Conservation (phyloP, 2,888 invertebrate species). For the Hirtodrosophila trivittata region DNA sequence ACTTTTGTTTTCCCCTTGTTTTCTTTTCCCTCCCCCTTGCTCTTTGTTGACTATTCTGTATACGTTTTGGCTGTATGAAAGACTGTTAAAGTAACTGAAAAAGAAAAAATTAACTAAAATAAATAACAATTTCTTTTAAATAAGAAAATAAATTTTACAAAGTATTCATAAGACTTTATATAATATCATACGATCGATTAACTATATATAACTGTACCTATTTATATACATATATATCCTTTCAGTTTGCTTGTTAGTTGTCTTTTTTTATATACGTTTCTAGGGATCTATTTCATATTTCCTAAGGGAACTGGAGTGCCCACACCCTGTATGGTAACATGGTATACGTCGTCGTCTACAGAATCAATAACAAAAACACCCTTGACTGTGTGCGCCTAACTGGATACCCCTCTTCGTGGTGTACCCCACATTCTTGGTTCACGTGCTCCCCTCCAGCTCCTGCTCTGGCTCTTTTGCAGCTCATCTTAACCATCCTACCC, state of each 20-base stretch:
- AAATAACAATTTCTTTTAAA: neutral
- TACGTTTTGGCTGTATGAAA: slow-evolving; percentile 38
- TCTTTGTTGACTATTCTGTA: slow-evolving; percentile 45
- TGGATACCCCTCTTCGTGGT: slow-evolving; percentile 32
- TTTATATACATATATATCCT: neutral
- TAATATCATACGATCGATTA: too few species aligned
- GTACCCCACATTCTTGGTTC: too few species aligned
- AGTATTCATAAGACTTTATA: too few species aligned
- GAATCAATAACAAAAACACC: slow-evolving; percentile 70
- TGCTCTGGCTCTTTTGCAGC: neutral
- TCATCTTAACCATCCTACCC: slow-evolving; percentile 61
- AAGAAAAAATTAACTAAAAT: neutral
- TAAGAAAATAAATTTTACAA: too few species aligned
- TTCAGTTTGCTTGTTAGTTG: too few species aligned
- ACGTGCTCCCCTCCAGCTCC: neutral
- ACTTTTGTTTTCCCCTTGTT: neutral
- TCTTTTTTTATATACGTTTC: neutral
- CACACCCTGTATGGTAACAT: slow-evolving; percentile 69
- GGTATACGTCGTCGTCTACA: slow-evolving; percentile 44
- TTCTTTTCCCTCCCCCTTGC: slow-evolving; percentile 7
- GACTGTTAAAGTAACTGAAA: slow-evolving; percentile 33
- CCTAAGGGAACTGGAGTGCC: slow-evolving; percentile 14
- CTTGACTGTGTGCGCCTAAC: slow-evolving; percentile 36
- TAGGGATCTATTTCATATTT: slow-evolving; percentile 5
- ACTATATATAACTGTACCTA: neutral